Percentiles rank a stretch among this genome's conserved stretches.
These are phyloP conservation scores for Alouatta palliata DNA, from an alignment of 2,113 vertebrate species.

Conservation along the genomic window DNA sequence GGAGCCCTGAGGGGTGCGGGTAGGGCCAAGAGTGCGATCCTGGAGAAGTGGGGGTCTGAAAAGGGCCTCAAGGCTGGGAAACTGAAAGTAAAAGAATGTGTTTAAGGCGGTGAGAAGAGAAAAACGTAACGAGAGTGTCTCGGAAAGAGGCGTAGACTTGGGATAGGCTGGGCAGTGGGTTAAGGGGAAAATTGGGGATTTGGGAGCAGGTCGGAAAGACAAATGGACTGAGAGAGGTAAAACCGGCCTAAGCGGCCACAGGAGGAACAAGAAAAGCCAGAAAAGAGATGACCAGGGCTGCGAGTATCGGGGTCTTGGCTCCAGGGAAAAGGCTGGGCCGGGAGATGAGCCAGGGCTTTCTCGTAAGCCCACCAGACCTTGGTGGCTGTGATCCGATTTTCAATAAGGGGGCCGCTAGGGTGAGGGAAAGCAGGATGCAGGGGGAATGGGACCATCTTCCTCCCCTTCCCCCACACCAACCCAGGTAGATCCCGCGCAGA, in stretches of 20 bases:
- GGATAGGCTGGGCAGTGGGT: background rate
- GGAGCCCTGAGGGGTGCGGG: background rate
- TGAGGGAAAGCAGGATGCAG: background rate
- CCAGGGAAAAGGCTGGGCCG: background rate
- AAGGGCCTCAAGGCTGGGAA: background rate
- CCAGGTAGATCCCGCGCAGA: background rate
- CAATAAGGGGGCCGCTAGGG: background rate
- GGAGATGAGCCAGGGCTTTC: background rate
- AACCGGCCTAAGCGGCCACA: background rate
- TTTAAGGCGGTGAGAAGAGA: background rate
- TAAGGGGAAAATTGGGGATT: background rate
- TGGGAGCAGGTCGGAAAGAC: background rate
- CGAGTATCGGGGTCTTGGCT: background rate
- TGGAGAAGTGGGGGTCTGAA: background rate
- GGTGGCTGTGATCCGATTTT: background rate
- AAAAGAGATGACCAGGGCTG: background rate
- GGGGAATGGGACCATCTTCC: background rate
- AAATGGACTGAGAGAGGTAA: background rate
- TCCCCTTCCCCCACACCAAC: background rate
- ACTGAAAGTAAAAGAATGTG: background rate
- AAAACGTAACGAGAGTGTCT: rapidly evolving
- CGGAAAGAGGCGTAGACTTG: background rate
- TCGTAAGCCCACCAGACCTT: background rate
- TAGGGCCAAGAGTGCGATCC: background rate
- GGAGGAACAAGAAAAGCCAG: background rate